These are phyloP conservation scores for Sinotaia quadrata DNA, from an alignment of 2,888 invertebrate genomes.

Conservation along the genomic window DNA sequence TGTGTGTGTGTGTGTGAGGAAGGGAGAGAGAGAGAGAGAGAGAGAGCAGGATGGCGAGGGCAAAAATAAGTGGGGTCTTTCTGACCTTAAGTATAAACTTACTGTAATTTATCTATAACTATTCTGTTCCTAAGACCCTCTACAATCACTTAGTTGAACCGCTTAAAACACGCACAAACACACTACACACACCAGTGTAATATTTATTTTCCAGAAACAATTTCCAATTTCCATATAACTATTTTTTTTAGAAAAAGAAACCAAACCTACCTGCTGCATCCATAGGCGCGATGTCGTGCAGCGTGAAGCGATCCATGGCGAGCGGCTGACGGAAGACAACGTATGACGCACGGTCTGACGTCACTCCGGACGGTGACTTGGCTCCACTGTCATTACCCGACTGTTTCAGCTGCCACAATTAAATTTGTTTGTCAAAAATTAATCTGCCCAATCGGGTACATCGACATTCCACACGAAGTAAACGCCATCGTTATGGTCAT, in stretches of 20 bases:
- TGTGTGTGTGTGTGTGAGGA: no score
- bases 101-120: no score
- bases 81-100: no score
- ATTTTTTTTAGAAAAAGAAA: not conserved
- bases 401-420: constrained; percentile 31
- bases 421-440: no score
- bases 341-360: constrained; percentile 50
- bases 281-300: constrained; percentile 73
- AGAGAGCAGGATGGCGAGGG: no score
- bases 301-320: constrained; percentile 73
- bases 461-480: no score
- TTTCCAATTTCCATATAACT: not conserved
- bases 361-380: constrained; percentile 38
- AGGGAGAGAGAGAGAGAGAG: no score
- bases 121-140: no score
- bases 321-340: constrained; percentile 74
- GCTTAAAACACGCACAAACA: not conserved
- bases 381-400: constrained; percentile 22
- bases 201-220: not conserved
- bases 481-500: no score
- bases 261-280: constrained; percentile 59
- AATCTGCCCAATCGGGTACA: no score
- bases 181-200: not conserved
- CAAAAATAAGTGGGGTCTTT: no score
- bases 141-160: no score